Conservation (phyloP, 2,113 vertebrate genomes). For the Tichodroma muraria region DNA sequence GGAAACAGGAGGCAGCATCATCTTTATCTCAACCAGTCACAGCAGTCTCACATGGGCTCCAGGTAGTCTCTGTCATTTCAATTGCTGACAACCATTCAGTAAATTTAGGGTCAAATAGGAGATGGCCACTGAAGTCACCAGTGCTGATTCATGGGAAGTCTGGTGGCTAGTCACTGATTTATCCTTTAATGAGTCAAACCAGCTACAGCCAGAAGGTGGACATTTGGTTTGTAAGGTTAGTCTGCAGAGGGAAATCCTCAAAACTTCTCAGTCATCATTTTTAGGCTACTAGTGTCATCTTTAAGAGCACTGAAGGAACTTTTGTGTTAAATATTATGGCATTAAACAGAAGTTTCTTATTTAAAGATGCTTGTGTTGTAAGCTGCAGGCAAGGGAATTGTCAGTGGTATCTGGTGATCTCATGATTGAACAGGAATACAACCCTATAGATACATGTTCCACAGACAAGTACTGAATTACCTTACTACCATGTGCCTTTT, state of each 20-base stretch:
- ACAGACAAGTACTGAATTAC: background rate
- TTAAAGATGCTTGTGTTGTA: background rate
- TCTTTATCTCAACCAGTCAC: background rate
- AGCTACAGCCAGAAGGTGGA: background rate
- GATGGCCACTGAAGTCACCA: background rate
- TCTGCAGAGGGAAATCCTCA: background rate
- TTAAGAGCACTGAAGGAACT: background rate
- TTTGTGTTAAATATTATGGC: background rate
- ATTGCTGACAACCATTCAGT: background rate
- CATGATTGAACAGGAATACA: background rate
- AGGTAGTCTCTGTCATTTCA: background rate
- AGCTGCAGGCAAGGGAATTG: background rate
- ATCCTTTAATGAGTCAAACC: background rate
- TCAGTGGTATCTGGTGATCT: background rate
- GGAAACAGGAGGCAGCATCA: background rate
- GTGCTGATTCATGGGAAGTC: background rate
- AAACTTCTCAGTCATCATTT: background rate
- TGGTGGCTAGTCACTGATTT: background rate
- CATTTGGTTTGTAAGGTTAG: background rate
- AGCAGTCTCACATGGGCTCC: background rate
- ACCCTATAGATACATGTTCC: background rate
- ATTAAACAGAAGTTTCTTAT: background rate
- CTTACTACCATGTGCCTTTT: background rate
- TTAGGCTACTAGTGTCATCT: background rate
- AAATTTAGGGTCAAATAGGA: background rate